Evolutionary conservation across 2,113 vertebrate species (phyloP).

Genomic region (Sterna hirundo): DNA sequence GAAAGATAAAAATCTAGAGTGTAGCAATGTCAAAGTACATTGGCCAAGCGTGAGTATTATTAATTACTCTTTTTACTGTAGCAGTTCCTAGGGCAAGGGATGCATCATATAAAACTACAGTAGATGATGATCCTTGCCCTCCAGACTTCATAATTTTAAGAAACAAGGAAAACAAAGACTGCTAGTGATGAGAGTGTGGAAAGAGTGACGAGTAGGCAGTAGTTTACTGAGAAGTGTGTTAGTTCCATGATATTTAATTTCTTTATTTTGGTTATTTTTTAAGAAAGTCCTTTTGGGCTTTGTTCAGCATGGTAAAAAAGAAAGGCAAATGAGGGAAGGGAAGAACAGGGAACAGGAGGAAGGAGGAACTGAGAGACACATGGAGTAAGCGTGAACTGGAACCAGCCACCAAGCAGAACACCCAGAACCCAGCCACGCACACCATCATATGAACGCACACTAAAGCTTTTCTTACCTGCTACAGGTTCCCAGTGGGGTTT

Average conservation of each 20-base stretch:
- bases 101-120: not conserved
- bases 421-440: not conserved
- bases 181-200: not conserved
- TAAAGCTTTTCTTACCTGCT: conserved; percentile 83
- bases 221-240: conserved; percentile 1
- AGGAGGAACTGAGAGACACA: not conserved
- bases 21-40: not conserved
- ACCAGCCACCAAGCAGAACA: conserved; percentile 27
- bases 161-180: conserved; percentile 36
- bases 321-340: not conserved
- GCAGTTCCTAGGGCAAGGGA: not conserved
- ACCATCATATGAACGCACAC: not conserved
- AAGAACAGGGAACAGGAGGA: not conserved
- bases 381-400: conserved; percentile 4
- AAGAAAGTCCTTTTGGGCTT: not conserved
- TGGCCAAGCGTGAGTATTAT: not conserved
- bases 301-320: not conserved
- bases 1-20: conserved; percentile 23
- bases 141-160: not conserved
- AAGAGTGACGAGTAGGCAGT: not conserved
- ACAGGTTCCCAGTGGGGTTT: conserved; percentile 94
- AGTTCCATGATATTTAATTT: not conserved
- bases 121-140: conserved; percentile 1
- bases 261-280: not conserved
- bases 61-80: not conserved